Evolutionary conservation across 2,888 invertebrate species (phyloP).

Genomic region (Ormyrus pomaceus): DNA sequence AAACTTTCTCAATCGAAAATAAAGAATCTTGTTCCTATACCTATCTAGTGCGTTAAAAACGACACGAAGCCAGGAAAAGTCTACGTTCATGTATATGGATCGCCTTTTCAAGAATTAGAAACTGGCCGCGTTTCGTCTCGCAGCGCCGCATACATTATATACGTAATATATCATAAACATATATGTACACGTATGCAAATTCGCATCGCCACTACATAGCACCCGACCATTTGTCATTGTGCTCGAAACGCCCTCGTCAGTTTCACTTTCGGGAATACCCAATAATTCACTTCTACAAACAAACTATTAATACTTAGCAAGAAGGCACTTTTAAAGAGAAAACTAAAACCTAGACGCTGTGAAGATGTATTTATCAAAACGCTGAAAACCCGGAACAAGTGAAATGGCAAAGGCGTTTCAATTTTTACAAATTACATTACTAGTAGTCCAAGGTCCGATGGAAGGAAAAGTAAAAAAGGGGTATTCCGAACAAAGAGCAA

Average conservation of each 20-base stretch:
- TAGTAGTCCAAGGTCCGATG: constrained; percentile 37
- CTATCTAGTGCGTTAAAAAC: constrained; percentile 62
- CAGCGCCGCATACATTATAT: constrained; percentile 46
- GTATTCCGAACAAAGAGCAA: constrained; percentile 54
- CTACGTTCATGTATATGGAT: constrained; percentile 27
- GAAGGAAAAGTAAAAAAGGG: constrained; percentile 16
- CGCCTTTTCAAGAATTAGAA: constrained; percentile 18
- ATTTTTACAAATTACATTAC: constrained; percentile 28
- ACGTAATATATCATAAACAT: constrained; percentile 56
- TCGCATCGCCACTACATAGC: constrained; percentile 47
- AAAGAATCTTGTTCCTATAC: constrained; percentile 71
- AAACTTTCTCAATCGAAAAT: constrained; percentile 40
- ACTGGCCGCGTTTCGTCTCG: constrained; percentile 38
- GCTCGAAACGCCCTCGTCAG: constrained; percentile 26
- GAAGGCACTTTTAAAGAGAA: neutral
- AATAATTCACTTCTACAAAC: neutral
- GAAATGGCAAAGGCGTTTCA: constrained; percentile 28
- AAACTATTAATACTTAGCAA: neutral
- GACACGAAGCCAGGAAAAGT: constrained; percentile 28
- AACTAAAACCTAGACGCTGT: constrained; percentile 22
- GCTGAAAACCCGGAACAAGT: constrained; percentile 12
- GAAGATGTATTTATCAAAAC: constrained; percentile 10
- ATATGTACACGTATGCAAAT: constrained; percentile 48
- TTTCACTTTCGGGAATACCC: constrained; percentile 30
- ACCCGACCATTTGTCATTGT: constrained; percentile 41